Base-by-base conservation (phyloP, 92 coral and sea anemone genomes). In the Siderastrea siderea region DNA sequence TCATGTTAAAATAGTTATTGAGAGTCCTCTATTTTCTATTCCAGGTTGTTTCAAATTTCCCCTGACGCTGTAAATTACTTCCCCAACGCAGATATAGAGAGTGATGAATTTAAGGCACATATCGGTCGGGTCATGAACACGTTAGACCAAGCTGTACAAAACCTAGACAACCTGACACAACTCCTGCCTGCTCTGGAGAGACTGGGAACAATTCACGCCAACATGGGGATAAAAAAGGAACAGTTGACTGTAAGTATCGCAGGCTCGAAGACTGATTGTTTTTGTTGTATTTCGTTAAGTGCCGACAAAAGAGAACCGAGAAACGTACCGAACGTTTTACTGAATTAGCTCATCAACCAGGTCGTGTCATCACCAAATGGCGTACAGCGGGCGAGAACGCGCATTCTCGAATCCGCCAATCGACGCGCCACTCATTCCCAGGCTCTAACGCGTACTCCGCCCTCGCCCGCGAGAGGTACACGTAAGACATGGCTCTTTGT, bases 41-140 rank as follows among this genome's bases (percentile, higher is more conserved):
- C 46, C 81, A 79, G 93, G 64, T 52, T 86, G 43, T 90, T 86
- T 59, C 82, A 90, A 74, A 69, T 92, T 45, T 77, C 92, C 15
- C 95, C 95, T 1, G 90, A 74, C 19, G 84, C 92, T n/a, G 26
- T 81, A 6, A 74, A 60, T 44, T 93, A 82, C 48, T 93, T 93
- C 67, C 79, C 95, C 15, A 85, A 83, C 67, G 19, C 86, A 54
- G 91, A 90, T 13, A 54, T 90, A n/a, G 87, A 81, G 26, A 83
- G 86, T 6, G 90, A 84, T 3, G 90, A 79, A 26, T 92, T 92
- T 59, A 74, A 92, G 47, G 63, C n/a, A 47, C 95, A 93, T 71
- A 93, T 93, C 59, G 53, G 48, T 7, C 83, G 60, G 15, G 95
- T 93, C 64, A 93, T 93, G 84, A 58, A 89, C 19, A 93, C 95